Conservation (phyloP, 2,888 invertebrate species). For the Zhengitettix transpicula region DNA sequence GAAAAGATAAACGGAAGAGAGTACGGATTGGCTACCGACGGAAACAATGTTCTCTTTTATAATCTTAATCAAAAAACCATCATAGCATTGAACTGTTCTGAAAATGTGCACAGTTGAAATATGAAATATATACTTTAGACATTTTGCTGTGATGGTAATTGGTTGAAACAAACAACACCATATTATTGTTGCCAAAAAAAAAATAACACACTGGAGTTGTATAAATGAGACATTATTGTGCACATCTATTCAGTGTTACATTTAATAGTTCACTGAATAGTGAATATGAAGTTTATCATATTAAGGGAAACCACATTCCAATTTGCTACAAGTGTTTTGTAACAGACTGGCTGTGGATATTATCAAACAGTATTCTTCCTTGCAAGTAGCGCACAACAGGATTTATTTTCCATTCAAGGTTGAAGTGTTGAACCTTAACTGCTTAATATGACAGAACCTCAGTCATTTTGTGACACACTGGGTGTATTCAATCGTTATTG, state of each 20-base stretch:
- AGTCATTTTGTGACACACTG: not conserved
- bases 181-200: no score
- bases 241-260: not conserved
- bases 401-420: not conserved
- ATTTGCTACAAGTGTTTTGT: not conserved
- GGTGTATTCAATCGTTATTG: not conserved
- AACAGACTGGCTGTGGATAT: not conserved
- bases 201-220: not conserved
- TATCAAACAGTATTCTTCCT: not conserved
- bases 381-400: not conserved
- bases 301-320: not conserved
- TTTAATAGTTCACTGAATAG: not conserved
- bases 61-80: not conserved
- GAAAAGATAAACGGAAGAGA: constrained; percentile 45
- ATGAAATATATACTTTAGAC: no score
- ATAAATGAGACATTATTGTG: not conserved
- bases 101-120: no score
- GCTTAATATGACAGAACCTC: not conserved
- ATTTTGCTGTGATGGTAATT: no score
- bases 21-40: constrained; percentile 8
- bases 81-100: no score
- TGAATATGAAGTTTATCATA: not conserved
- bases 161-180: no score
- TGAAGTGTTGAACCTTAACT: not conserved
- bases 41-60: constrained; percentile 12